These are phyloP conservation scores for Cossypha caffra DNA, from an alignment of 2,797 vertebrate genomes.

Conservation along the genomic window DNA sequence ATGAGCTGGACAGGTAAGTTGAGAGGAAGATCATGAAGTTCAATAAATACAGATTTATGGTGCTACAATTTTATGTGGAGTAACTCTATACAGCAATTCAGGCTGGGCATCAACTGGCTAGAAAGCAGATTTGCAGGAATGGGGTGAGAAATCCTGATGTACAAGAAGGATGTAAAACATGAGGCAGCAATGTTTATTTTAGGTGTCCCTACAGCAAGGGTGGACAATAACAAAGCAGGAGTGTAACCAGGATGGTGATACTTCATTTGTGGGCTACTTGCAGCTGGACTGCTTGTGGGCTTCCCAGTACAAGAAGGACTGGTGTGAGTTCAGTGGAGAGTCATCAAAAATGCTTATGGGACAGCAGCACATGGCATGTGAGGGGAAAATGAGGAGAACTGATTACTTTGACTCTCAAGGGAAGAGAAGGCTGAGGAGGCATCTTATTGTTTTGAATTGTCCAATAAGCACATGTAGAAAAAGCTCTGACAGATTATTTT, in stretches of 20 bases:
- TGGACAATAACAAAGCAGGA: background rate
- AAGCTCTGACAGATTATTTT: background rate
- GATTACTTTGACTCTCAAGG: background rate
- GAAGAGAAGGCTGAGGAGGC: background rate
- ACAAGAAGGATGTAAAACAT: background rate
- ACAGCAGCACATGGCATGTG: rapidly evolving
- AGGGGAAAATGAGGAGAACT: background rate
- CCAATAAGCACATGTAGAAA: background rate
- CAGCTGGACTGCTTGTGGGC: background rate
- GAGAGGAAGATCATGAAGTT: background rate
- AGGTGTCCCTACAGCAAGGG: background rate
- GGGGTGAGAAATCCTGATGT: background rate
- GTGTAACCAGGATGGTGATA: background rate
- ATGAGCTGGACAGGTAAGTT: background rate
- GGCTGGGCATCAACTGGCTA: background rate
- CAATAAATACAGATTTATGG: background rate
- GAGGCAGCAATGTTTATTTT: background rate
- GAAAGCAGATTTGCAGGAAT: background rate
- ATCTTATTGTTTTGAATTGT: background rate
- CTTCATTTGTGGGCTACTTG: background rate
- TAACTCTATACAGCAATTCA: background rate
- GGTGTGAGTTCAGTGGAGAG: background rate
- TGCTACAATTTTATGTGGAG: background rate
- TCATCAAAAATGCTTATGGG: background rate
- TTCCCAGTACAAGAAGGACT: background rate